Evolutionary conservation across 1,140 invertebrate species (phyloP).

Genomic region (Akabosia matsudoensis): DNA sequence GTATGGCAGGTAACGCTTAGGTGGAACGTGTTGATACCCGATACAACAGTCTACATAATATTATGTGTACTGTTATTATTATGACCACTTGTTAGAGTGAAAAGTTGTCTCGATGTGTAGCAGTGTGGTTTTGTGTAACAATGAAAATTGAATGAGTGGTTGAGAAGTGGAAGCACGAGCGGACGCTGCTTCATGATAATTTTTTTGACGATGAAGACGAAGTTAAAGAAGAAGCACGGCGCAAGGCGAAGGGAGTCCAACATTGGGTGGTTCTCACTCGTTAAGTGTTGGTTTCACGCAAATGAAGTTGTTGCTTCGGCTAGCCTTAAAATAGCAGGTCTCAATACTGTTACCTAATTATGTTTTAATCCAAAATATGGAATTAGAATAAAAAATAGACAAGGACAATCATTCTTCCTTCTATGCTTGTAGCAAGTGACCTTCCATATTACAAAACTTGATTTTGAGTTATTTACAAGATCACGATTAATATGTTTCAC

Average conservation of each 20-base stretch:
- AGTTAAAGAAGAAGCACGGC: constrained; percentile 11
- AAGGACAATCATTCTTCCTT: constrained; percentile 21
- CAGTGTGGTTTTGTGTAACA: not conserved
- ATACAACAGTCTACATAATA: too few relatives aligned
- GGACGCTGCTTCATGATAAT: not conserved
- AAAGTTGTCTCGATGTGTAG: too few relatives aligned
- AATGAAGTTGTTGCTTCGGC: too few relatives aligned
- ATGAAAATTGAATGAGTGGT: constrained; percentile 3
- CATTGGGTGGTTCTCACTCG: constrained; percentile 19
- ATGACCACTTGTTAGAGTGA: too few relatives aligned
- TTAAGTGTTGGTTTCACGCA: not conserved
- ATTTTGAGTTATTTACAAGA: not conserved
- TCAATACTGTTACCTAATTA: not conserved
- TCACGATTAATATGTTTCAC: not conserved
- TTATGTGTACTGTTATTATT: too few relatives aligned
- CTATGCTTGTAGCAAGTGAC: not conserved
- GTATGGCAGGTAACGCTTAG: too few relatives aligned
- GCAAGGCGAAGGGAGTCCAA: constrained; percentile 12
- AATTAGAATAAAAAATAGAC: constrained; percentile 24
- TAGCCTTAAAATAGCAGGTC: not conserved
- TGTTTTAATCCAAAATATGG: constrained; percentile 10
- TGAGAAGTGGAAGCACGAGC: not conserved
- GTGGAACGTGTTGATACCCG: too few relatives aligned
- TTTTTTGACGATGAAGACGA: not conserved
- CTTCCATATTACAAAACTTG: constrained; percentile 23